Conservation (phyloP, 2,888 invertebrate genomes). For the Plutella xylostella region DNA sequence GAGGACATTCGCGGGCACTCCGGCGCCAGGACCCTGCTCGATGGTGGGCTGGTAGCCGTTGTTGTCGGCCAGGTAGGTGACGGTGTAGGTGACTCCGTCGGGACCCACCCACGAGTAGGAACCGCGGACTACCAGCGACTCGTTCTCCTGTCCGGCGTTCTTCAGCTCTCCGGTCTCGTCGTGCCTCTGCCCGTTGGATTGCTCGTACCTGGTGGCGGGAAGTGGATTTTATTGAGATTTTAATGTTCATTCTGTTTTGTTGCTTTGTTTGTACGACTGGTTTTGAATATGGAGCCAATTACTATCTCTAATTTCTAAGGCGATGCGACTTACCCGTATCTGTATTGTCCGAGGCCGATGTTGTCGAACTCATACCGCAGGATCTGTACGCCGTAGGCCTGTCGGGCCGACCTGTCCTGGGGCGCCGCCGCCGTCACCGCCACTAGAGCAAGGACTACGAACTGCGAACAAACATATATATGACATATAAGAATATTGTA, state of each 20-base stretch:
- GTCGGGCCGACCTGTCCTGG: slow-evolving; percentile 24
- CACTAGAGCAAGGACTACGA: slow-evolving; percentile 38
- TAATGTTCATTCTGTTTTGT: neutral
- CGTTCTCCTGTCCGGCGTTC: slow-evolving; percentile 68
- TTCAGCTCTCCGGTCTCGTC: slow-evolving; percentile 68
- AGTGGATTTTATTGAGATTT: neutral
- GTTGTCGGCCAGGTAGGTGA: slow-evolving; percentile 70
- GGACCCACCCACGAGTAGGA: slow-evolving; percentile 67
- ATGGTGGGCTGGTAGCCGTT: slow-evolving; percentile 61
- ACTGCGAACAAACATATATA: slow-evolving; percentile 45
- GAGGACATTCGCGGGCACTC: slow-evolving; percentile 42
- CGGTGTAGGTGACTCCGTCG: slow-evolving; percentile 69
- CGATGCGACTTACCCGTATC: slow-evolving; percentile 56
- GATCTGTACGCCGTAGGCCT: slow-evolving; percentile 66
- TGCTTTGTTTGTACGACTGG: neutral
- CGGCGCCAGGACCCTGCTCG: slow-evolving; percentile 50
- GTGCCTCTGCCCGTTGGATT: slow-evolving; percentile 68
- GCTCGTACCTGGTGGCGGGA: slow-evolving; percentile 50
- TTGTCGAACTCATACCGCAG: slow-evolving; percentile 73
- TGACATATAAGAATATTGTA: no score
- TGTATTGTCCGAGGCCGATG: slow-evolving; percentile 68
- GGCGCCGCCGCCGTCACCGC: slow-evolving; percentile 47
- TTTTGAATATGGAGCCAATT: neutral
- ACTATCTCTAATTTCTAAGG: neutral
- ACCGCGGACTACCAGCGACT: slow-evolving; percentile 67